phyloP scores from a whole-genome alignment of 37 sponge, comb jelly and placozoan genomes.

The Hormiphora californensis region DNA sequence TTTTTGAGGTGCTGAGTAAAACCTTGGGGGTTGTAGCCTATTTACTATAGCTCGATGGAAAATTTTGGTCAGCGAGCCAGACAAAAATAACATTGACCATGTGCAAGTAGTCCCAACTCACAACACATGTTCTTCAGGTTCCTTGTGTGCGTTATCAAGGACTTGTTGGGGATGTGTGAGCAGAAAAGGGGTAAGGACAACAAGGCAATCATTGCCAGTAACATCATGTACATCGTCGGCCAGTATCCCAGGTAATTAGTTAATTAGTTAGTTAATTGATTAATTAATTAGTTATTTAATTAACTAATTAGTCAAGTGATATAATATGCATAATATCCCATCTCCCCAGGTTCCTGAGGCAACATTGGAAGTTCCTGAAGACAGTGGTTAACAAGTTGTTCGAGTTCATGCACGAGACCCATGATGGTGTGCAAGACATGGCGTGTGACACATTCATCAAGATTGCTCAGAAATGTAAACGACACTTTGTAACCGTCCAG shows the following conservation, averaged over 20 bases:
- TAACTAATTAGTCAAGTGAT: not conserved
- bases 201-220: slow-evolving; percentile 97
- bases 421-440: slow-evolving; percentile 99
- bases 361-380: slow-evolving; percentile 99
- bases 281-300: not conserved
- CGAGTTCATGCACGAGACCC: slow-evolving; percentile 99
- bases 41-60: too few relatives aligned
- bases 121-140: slow-evolving; percentile 55
- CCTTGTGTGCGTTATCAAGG: slow-evolving; percentile 97
- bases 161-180: slow-evolving; percentile 86
- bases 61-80: too few relatives aligned
- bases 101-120: too few relatives aligned
- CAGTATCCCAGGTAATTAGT: slow-evolving; percentile 81
- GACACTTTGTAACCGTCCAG: slow-evolving; percentile 89
- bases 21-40: too few relatives aligned
- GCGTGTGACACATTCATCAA: slow-evolving; percentile 99
- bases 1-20: too few relatives aligned
- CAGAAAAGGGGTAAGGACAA: slow-evolving; percentile 97
- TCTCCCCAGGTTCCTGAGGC: slow-evolving; percentile 60
- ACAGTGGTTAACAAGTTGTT: slow-evolving; percentile 99
- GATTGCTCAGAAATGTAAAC: slow-evolving; percentile 95
- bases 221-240: slow-evolving; percentile 99
- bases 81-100: too few relatives aligned
- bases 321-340: not conserved
- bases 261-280: not conserved